Base-by-base conservation (phyloP, 1,140 invertebrate species). In the Drosophila sproati region DNA sequence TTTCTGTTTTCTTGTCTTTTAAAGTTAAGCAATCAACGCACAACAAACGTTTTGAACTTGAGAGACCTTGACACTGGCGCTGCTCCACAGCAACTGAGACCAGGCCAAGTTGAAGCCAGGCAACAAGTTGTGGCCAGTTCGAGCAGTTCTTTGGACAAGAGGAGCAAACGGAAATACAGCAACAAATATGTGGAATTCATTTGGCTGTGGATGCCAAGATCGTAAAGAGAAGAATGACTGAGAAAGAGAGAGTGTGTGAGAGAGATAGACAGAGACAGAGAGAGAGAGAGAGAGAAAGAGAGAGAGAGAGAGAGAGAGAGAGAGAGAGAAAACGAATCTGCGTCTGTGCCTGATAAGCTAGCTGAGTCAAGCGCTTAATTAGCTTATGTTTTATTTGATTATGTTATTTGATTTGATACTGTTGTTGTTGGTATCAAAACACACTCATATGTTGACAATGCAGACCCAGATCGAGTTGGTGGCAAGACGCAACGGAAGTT, bases 61-160 rank as follows among this genome's bases (percentile, higher is more conserved):
- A 91, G 82, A 92, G 91, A 92, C 91, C 91, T 92, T 92, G 91
- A 92, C 92, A 92, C 90, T 92, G 91, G 78, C 74, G 91, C 87
- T 82, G 90, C 80, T 92, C 79, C 87, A 89, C 83, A 77, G 76
- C 85, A 80, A 92, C 91, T 92, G 82, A 69, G 66, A 12, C 43
- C 10, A 43, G 37, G 10, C 47, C 61, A 83, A 70, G 59, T 32
- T 64, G 37, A 31, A 60, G 41, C 29, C 79, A 77, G 71, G 54
- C 68, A 68, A 76, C 80, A 61, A 78, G 71, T 77, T 75, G 73
- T 60, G 72, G 69, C 81, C 74, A 80, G 72, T 82, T 87, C 71
- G 51, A 43, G 70, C 72, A 64, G 41, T 77, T 73, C 82, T 85
- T 91, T 78, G 83, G 79, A 48, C 77, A 88, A 60, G 56, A 59